Evolutionary conservation across 1,140 invertebrate genomes (phyloP).

Genomic region (Atta cephalotes): DNA sequence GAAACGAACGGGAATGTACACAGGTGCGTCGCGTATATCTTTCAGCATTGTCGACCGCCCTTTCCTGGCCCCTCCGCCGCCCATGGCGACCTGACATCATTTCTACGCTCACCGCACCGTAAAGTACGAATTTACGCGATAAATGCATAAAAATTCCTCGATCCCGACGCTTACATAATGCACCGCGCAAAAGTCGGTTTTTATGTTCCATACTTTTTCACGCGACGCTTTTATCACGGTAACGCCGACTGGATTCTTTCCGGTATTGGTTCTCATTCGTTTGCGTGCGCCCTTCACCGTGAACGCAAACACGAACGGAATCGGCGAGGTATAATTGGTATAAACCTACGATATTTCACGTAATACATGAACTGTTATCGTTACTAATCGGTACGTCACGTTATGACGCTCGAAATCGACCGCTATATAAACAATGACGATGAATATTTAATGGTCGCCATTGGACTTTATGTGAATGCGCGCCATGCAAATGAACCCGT

Average conservation of each 20-base stretch:
- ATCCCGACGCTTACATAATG: slow-evolving; percentile 56
- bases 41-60: slow-evolving; percentile 54
- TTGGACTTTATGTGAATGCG: neutral
- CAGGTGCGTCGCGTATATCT: slow-evolving; percentile 68
- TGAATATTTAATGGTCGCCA: slow-evolving; percentile 50
- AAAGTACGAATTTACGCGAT: slow-evolving; percentile 55
- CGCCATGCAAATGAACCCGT: slow-evolving; percentile 31
- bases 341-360: neutral
- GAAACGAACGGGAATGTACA: slow-evolving; percentile 64
- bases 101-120: slow-evolving; percentile 49
- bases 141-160: slow-evolving; percentile 68
- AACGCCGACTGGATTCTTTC: neutral
- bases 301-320: neutral
- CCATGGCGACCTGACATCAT: slow-evolving; percentile 49
- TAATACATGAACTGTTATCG: neutral
- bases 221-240: slow-evolving; percentile 51
- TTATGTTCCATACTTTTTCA: slow-evolving; percentile 31
- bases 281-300: neutral
- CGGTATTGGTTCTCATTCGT: neutral
- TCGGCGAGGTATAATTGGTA: neutral
- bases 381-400: slow-evolving; percentile 20
- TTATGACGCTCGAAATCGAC: slow-evolving; percentile 12
- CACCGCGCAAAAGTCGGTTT: slow-evolving; percentile 37
- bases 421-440: slow-evolving; percentile 49
- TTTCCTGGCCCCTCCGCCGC: slow-evolving; percentile 52